Evolutionary conservation across 2,797 vertebrate genomes (phyloP).

Genomic region (Diglossa cyanea): DNA sequence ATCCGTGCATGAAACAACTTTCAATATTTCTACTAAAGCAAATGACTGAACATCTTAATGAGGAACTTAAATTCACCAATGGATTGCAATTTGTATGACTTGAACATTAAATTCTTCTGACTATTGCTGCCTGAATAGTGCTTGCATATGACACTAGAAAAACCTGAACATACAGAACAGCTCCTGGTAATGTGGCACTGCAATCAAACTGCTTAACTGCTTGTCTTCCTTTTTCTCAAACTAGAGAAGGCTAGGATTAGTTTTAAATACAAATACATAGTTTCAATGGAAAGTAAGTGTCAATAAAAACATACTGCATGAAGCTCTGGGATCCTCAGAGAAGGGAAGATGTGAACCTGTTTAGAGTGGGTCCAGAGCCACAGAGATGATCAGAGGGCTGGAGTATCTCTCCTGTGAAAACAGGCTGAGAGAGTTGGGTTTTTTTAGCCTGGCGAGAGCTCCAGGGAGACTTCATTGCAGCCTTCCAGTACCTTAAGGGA

Average conservation of each 20-base stretch:
- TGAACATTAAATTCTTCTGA: background rate
- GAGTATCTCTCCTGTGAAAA: background rate
- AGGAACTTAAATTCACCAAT: conserved; percentile 4
- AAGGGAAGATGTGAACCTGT: background rate
- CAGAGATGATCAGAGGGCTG: background rate
- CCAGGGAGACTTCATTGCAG: background rate
- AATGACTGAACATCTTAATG: conserved; percentile 18
- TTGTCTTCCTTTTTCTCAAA: background rate
- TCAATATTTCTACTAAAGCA: conserved; percentile 15
- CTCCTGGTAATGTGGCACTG: background rate
- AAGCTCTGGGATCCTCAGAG: background rate
- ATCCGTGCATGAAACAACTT: background rate
- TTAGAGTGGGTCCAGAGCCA: background rate
- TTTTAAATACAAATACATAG: background rate
- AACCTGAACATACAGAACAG: background rate
- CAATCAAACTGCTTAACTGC: background rate
- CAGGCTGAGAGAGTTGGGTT: background rate
- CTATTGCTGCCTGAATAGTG: background rate
- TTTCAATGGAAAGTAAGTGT: background rate
- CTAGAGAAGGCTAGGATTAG: background rate
- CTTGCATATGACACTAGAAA: background rate
- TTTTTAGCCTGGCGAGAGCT: background rate
- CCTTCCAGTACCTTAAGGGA: background rate
- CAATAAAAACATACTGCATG: background rate
- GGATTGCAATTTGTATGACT: background rate